Evolutionary conservation across 92 coral and sea anemone genomes (phyloP).

Genomic region (Parazoanthus atlanticus): DNA sequence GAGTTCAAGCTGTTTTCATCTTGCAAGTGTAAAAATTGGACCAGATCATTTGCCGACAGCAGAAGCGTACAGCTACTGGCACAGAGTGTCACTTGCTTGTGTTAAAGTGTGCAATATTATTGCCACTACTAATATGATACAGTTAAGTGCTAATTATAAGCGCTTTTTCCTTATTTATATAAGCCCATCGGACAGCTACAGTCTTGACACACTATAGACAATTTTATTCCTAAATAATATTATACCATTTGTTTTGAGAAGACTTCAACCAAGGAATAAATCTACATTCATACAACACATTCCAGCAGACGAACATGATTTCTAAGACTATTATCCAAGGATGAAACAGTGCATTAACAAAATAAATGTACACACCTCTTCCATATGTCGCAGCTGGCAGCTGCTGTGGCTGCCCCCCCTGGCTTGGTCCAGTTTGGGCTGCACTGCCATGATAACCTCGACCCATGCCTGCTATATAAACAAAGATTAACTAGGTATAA

Average conservation of each 20-base stretch:
- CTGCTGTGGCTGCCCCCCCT: conserved; percentile 36
- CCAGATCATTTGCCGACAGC: conserved; percentile 72
- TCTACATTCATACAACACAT: no score
- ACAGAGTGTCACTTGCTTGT: conserved; percentile 97
- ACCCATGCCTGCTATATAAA: conserved; percentile 1
- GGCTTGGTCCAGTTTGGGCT: conserved; percentile 27
- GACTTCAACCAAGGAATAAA: no score
- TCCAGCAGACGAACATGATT: no score
- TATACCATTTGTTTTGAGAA: no score
- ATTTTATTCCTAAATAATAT: no score
- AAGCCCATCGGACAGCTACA: no score
- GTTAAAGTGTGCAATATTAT: background rate
- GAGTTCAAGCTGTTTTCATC: conserved; percentile 68
- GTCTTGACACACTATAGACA: no score
- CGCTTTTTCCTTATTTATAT: no score
- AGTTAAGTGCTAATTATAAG: no score
- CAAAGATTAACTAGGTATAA: no score
- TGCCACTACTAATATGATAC: background rate
- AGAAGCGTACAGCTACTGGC: conserved; percentile 59
- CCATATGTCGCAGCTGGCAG: conserved; percentile 49
- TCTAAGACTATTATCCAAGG: background rate
- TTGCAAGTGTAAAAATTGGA: conserved; percentile 98
- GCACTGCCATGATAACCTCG: conserved; percentile 30
- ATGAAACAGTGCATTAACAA: background rate
- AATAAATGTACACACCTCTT: conserved; percentile 45